Evolutionary conservation across 2,888 invertebrate genomes (phyloP), one percentile per base, ranked within the genome.

Genomic region (Acanthosepion lycidas): DNA sequence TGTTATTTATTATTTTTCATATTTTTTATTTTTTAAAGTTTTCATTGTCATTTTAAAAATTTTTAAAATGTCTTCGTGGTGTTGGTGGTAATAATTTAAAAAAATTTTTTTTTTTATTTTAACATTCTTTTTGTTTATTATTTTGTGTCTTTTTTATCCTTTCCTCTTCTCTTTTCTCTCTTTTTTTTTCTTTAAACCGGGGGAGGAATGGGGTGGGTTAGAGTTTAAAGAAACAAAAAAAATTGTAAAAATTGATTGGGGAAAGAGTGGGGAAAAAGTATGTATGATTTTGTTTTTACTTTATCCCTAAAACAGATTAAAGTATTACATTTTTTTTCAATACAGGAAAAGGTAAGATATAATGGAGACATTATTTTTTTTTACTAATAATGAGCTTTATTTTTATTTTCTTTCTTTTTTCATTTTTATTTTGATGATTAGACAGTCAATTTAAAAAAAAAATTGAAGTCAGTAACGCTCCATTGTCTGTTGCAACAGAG

Each of bases 321-420:
- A 78, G 78, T 78, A 78, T 33, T n/a, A n/a, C n/a, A 78, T 33
- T n/a, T n/a, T 78, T 78, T 78, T 78, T 78, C 12, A n/a, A n/a
- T 78, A 78, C 78, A 78, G n/a, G 78, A n/a, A 78, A 78, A 33
- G 78, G n/a, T 78, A 78, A 33, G n/a, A n/a, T 78, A 78, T 78
- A 78, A 78, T 78, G 78, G 78, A 78, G 78, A 78, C n/a, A 78
- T 78, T 78, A n/a, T 78, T 78, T 78, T n/a, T 78, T 78, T 78
- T 33, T 15, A 78, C 78, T 78, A 78, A 78, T 78, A 78, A 78
- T 78, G 78, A 78, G 33, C 33, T n/a, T 78, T 78, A 2, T n/a
- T 78, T 78, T 78, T n/a, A n/a, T 78, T 78, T 78, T 33, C 33
- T 78, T 78, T n/a, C n/a, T 78, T 78, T 78, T 78, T n/a, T n/a